Conservation (phyloP, 2,113 vertebrate species). For the Danionella cerebrum region DNA sequence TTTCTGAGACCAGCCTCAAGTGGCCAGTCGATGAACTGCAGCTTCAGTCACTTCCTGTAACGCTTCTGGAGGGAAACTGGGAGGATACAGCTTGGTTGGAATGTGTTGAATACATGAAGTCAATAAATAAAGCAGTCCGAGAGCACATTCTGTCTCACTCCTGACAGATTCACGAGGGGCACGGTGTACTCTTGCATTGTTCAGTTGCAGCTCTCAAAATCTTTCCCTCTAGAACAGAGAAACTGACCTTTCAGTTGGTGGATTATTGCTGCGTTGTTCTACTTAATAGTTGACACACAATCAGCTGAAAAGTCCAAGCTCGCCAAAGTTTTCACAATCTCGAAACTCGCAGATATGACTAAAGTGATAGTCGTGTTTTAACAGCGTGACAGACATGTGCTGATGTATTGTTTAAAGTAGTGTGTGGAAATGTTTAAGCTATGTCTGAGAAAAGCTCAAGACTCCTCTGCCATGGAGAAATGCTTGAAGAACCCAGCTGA, state of each 20-base stretch:
- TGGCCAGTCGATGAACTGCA: too few relatives aligned
- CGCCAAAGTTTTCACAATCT: too few relatives aligned
- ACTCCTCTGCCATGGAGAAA: background rate
- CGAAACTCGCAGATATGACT: background rate
- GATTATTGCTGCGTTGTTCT: too few relatives aligned
- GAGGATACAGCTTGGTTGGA: too few relatives aligned
- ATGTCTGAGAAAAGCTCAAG: background rate
- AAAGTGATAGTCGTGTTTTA: background rate
- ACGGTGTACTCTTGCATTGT: background rate
- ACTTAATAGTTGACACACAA: too few relatives aligned
- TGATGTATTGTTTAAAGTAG: background rate
- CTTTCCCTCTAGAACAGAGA: background rate
- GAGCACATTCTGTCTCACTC: background rate
- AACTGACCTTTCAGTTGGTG: background rate
- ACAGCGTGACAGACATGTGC: background rate
- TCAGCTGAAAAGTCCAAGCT: too few relatives aligned
- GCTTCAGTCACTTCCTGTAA: too few relatives aligned
- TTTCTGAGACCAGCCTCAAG: too few relatives aligned
- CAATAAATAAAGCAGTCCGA: background rate
- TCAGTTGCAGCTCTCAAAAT: background rate
- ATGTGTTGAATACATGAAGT: constrained; percentile 14
- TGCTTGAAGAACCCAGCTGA: background rate
- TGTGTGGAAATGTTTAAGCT: background rate
- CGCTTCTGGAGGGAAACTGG: too few relatives aligned
- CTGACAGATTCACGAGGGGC: constrained; percentile 10